Percentiles rank a stretch among this genome's conserved stretches.
phyloP scores from a whole-genome alignment of 2,797 vertebrate species.

The Helicolenus hilgendorfi region DNA sequence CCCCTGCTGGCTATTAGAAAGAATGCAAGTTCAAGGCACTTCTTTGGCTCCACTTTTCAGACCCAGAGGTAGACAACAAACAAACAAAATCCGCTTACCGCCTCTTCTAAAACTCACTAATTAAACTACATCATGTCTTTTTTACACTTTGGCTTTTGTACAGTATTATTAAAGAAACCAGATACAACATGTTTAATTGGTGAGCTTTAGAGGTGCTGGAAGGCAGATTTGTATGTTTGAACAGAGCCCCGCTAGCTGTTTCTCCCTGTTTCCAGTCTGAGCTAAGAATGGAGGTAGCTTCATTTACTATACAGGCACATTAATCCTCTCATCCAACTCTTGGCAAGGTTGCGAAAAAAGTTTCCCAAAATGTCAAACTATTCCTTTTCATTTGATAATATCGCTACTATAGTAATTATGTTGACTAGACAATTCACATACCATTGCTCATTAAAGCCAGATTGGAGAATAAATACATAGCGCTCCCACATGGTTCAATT shows the following conservation, averaged over 20 bases:
- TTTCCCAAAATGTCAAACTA: background rate
- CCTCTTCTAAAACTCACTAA: background rate
- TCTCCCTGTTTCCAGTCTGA: background rate
- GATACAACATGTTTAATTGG: background rate
- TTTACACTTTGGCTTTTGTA: background rate
- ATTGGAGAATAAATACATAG: background rate
- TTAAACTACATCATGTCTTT: background rate
- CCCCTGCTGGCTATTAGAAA: too few species aligned
- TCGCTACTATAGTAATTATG: background rate
- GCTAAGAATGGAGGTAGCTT: background rate
- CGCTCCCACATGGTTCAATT: conserved; percentile 8
- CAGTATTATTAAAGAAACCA: background rate
- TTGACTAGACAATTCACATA: background rate
- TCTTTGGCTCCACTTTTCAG: too few species aligned
- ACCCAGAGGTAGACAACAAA: too few species aligned
- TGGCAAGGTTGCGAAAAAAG: background rate
- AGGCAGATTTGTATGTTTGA: background rate
- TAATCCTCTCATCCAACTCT: background rate
- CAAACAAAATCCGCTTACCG: background rate
- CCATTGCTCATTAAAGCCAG: background rate
- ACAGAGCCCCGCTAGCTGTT: background rate
- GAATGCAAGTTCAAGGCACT: too few species aligned
- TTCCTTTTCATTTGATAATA: background rate
- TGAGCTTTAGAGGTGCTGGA: background rate
- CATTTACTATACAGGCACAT: background rate